Conservation (phyloP, 92 coral and sea anemone genomes). For the Parazoanthus darwini region DNA sequence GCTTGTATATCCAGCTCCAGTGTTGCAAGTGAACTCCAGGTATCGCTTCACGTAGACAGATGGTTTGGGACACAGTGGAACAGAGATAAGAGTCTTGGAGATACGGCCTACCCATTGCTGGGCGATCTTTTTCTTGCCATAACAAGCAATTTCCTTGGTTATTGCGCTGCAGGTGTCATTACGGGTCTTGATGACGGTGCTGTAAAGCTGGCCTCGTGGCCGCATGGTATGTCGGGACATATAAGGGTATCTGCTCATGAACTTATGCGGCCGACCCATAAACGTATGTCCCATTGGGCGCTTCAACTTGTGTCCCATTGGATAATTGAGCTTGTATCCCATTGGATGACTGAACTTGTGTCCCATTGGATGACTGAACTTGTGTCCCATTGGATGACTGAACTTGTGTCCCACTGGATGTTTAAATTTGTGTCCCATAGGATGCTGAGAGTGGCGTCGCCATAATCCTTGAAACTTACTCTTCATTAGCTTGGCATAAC, state of each 20-base stretch:
- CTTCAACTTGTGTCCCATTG: neutral
- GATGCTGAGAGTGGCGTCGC: neutral
- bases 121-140: slow-evolving; percentile 41
- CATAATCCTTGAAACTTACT: neutral
- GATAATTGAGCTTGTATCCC: neutral
- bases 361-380: neutral
- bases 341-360: neutral
- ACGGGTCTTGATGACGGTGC: slow-evolving; percentile 44
- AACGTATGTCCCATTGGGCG: neutral
- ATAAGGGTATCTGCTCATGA: neutral
- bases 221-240: neutral
- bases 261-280: slow-evolving; percentile 26
- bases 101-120: slow-evolving; percentile 42
- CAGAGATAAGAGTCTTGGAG: slow-evolving; percentile 49
- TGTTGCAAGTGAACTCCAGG: slow-evolving; percentile 53
- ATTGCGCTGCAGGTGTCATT: slow-evolving; percentile 55
- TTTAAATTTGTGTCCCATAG: neutral
- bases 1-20: slow-evolving; percentile 41
- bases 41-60: slow-evolving; percentile 23
- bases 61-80: slow-evolving; percentile 55
- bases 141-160: slow-evolving; percentile 50
- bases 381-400: neutral
- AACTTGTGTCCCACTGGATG: neutral
- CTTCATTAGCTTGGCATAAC: neutral
- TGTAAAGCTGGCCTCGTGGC: slow-evolving; percentile 51